phyloP scores from a whole-genome alignment of 2,888 invertebrate species.

The Zeuzera pyrina region DNA sequence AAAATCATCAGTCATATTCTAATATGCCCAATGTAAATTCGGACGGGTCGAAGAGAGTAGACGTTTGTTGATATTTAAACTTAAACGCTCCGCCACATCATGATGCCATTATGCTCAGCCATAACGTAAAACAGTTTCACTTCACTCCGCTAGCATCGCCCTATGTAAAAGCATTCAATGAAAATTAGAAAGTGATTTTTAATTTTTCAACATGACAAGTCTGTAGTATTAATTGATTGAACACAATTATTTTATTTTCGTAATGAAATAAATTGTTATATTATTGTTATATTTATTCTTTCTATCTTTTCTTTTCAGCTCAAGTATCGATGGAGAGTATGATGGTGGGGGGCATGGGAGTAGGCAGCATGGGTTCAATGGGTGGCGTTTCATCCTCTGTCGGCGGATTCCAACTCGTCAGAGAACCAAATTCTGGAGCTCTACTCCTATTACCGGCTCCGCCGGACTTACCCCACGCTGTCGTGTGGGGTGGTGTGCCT shows the following conservation, averaged over 20 bases:
- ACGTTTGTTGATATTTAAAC: too few relatives aligned
- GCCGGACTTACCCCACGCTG: slow-evolving; percentile 79
- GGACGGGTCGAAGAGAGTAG: too few relatives aligned
- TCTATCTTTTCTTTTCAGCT: slow-evolving; percentile 70
- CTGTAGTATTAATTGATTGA: not conserved
- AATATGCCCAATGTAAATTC: too few relatives aligned
- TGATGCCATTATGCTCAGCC: too few relatives aligned
- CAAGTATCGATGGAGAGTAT: slow-evolving; percentile 82
- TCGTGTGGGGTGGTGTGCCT: slow-evolving; percentile 81
- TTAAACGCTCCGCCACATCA: too few relatives aligned
- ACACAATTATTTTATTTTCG: not conserved
- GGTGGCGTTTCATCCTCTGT: slow-evolving; percentile 74
- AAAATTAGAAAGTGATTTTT: too few relatives aligned
- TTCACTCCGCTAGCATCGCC: too few relatives aligned
- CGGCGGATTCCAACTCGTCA: slow-evolving; percentile 88
- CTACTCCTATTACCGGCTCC: slow-evolving; percentile 84
- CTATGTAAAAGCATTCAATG: too few relatives aligned
- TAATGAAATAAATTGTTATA: not conserved
- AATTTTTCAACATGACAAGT: too few relatives aligned
- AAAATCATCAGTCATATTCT: too few relatives aligned
- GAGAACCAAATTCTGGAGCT: slow-evolving; percentile 89
- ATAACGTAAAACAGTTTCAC: too few relatives aligned
- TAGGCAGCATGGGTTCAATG: slow-evolving; percentile 79
- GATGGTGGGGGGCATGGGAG: slow-evolving; percentile 76
- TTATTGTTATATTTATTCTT: slow-evolving; percentile 2